Evolutionary conservation across 1,140 invertebrate species (phyloP), one percentile per base, ranked within the genome.

Genomic region (Heterodera carotae): DNA sequence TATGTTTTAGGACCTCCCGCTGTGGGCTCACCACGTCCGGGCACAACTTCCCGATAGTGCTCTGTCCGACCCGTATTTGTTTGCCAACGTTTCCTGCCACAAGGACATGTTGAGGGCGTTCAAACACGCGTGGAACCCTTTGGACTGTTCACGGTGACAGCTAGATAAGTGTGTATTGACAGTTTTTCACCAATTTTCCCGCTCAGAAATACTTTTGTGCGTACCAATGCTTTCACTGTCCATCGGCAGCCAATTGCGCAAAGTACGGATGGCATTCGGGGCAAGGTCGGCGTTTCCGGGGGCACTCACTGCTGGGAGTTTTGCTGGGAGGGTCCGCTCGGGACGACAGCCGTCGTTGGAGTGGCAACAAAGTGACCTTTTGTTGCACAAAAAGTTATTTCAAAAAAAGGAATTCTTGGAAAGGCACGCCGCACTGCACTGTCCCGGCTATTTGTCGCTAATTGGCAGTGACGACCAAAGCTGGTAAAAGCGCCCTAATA

Each of bases 231-330:
- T 70, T 98, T 98, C 88, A 98, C 96, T 8, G 90, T 98, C 81
- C 96, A 98, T 90, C 91, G 94, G 89, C 98, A 98, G 90, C 96
- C 97, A 43, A 94, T 98, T 34, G 96, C 97, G 36, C 97, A 98
- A 90, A 97, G 94, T 90, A 98, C 97, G 73, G 97, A 99, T 90
- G 95, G 94, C 39, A 93, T 95, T 25, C 72, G 83, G 39, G 80
- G 85, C 48, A 87, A 77, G 69, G 59, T 74, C 81, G 94, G 97
- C 1, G 98, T 98, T 87, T 90, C 92, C 80, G 92, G 92, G 86
- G 97, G 96, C 7, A 91, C 96, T 80, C 96, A 99, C 90, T 93
- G 94, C 4, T 98, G 96, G 95, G 95, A 98, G 90, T 93, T 99
- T 0, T 95, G 96, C 88, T 99, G 96, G 96, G 95, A 98, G 91